phyloP scores from a whole-genome alignment of 2,797 vertebrate genomes.

The Scarus forsteni region DNA sequence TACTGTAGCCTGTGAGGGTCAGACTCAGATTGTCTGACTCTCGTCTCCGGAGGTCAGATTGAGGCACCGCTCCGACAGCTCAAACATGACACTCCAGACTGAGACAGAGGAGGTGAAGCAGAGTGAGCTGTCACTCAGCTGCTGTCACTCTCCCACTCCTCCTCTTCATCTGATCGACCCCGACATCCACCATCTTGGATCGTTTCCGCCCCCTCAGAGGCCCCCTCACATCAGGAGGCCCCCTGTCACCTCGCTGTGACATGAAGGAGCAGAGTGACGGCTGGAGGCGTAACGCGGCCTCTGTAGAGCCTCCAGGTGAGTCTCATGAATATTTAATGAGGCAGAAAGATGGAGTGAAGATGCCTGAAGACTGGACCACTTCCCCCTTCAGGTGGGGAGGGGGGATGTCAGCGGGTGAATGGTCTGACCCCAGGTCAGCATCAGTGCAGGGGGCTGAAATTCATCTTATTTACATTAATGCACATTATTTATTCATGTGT shows the following conservation, averaged over 20 bases:
- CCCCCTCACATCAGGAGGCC: constrained; percentile 18
- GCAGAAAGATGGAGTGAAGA: constrained; percentile 21
- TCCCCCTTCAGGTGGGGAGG: constrained; percentile 22
- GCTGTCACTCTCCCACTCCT: constrained; percentile 25
- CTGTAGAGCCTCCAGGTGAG: constrained; percentile 30
- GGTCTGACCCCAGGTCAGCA: constrained; percentile 30
- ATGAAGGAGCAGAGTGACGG: neutral
- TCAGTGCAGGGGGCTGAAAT: constrained; percentile 22
- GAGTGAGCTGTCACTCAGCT: constrained; percentile 35
- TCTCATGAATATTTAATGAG: constrained; percentile 57
- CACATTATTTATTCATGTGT: neutral
- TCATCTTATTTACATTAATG: constrained; percentile 41
- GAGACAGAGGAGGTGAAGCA: constrained; percentile 25
- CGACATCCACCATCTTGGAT: constrained; percentile 53
- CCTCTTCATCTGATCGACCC: constrained; percentile 20
- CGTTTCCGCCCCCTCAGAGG: constrained; percentile 14
- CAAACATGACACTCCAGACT: constrained; percentile 8
- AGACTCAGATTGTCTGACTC: neutral
- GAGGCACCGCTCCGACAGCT: neutral
- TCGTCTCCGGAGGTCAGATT: neutral
- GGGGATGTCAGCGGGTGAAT: constrained; percentile 1
- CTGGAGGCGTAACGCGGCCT: constrained; percentile 12
- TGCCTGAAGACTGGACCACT: neutral
- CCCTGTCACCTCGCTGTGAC: constrained; percentile 32
- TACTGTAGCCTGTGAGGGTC: neutral